phyloP scores from a whole-genome alignment of 2,797 vertebrate genomes.

The Anniella stebbinsi region DNA sequence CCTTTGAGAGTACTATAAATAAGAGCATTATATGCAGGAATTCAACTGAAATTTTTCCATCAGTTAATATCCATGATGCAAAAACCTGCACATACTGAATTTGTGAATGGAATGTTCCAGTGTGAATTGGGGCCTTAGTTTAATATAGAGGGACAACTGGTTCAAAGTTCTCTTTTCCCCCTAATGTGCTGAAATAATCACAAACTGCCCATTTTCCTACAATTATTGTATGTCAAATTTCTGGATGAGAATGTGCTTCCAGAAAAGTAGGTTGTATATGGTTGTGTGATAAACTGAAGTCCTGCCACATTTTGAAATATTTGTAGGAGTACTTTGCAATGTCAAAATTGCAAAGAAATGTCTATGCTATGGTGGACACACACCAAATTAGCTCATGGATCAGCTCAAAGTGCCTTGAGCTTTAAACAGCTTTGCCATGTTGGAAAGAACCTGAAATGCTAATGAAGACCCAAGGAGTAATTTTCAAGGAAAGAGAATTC shows the following conservation, averaged over 20 bases:
- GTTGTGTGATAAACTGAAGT: background rate
- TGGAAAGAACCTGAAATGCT: constrained; percentile 2
- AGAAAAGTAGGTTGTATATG: background rate
- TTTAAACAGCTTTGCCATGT: background rate
- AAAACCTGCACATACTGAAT: background rate
- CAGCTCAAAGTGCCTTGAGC: background rate
- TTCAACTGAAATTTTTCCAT: background rate
- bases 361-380: background rate
- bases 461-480: background rate
- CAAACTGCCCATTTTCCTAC: background rate
- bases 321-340: background rate
- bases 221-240: background rate
- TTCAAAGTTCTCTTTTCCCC: background rate
- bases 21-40: background rate
- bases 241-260: background rate
- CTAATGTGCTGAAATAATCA: background rate
- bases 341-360: background rate
- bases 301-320: background rate
- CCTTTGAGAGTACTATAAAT: background rate
- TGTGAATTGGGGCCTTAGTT: background rate
- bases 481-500: background rate
- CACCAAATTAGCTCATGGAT: background rate
- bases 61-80: background rate
- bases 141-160: background rate
- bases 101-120: background rate